Conservation (phyloP, 2,888 invertebrate genomes). For the Bugula neritina region DNA sequence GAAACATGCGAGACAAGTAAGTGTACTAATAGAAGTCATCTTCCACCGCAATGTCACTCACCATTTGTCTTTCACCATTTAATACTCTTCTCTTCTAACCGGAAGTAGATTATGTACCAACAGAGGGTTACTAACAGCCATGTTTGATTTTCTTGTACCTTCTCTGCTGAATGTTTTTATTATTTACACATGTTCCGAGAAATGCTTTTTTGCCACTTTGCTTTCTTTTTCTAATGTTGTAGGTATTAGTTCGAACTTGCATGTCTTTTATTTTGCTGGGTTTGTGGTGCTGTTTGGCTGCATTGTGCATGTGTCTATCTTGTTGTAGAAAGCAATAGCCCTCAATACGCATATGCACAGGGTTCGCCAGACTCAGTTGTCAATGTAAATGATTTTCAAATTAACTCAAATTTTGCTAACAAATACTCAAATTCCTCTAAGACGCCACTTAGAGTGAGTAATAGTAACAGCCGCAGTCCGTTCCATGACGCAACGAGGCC, state of each 20-base stretch:
- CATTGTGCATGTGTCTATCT: slow-evolving; percentile 12
- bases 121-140: no score
- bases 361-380: not conserved
- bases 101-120: no score
- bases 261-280: not conserved
- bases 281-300: not conserved
- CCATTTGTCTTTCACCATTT: no score
- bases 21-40: not conserved
- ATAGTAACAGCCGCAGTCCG: not conserved
- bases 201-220: no score
- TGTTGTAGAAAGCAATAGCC: not conserved
- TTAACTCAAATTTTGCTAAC: not conserved
- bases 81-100: no score
- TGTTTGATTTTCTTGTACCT: no score
- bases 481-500: slow-evolving; percentile 32
- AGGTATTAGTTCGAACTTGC: not conserved
- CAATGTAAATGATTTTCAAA: not conserved
- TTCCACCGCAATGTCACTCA: no score
- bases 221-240: no score
- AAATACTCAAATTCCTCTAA: not conserved
- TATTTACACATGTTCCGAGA: no score
- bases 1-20: slow-evolving; percentile 21
- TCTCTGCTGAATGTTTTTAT: no score
- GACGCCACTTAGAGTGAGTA: not conserved
- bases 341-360: not conserved